A percentile compares a stretch with the other conserved stretches of the same genome.
Evolutionary conservation across 2,888 invertebrate species (phyloP).

Genomic region (Tridacna crocea): DNA sequence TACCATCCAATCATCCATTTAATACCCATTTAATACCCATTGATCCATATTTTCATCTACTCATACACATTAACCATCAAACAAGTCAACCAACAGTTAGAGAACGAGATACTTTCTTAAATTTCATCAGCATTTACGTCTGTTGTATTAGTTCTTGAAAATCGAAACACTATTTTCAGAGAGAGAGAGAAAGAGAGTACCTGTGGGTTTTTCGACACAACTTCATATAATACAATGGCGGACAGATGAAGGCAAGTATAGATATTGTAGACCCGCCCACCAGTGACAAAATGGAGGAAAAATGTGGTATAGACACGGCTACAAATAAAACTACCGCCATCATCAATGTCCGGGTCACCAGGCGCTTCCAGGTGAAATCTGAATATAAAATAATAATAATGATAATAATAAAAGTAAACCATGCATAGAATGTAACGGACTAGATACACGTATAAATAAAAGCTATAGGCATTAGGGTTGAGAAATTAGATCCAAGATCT

Average conservation of each 20-base stretch:
- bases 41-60: too few species aligned
- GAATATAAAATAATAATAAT: conserved; percentile 1
- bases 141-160: neutral
- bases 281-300: conserved; percentile 51
- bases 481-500: too few species aligned
- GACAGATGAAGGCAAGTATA: conserved; percentile 49
- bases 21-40: too few species aligned
- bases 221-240: conserved; percentile 51
- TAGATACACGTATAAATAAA: too few species aligned
- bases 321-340: conserved; percentile 49
- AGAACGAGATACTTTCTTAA: too few species aligned
- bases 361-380: conserved; percentile 55
- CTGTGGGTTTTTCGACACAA: conserved; percentile 20
- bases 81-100: too few species aligned
- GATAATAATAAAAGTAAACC: neutral
- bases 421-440: too few species aligned
- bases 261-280: conserved; percentile 60
- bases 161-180: neutral
- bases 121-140: too few species aligned
- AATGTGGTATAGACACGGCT: conserved; percentile 55
- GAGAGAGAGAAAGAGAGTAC: neutral
- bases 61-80: too few species aligned
- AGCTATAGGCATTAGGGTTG: too few species aligned
- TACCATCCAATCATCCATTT: too few species aligned
- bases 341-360: conserved; percentile 43